A percentile compares a stretch with the other conserved stretches of the same genome.
Conservation (phyloP, 1,140 invertebrate species). For the Cryptotermes secundus region DNA sequence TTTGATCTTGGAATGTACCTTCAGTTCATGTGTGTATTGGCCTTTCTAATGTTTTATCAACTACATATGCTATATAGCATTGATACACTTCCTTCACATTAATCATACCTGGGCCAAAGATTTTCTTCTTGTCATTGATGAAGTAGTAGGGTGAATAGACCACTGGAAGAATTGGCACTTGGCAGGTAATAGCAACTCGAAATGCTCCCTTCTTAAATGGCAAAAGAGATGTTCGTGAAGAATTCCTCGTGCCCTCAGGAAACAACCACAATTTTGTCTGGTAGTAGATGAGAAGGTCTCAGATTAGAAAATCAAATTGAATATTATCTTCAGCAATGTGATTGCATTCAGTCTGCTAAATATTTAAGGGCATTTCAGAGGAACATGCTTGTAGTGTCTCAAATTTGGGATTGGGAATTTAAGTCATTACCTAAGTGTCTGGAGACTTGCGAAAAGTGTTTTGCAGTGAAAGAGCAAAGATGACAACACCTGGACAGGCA, state of each 20-base stretch:
- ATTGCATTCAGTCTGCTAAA: no score
- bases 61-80: no score
- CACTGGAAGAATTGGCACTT: constrained; percentile 70
- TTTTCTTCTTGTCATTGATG: constrained; percentile 54
- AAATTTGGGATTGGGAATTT: no score
- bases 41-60: not conserved
- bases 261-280: constrained; percentile 66
- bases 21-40: not conserved
- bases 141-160: constrained; percentile 70
- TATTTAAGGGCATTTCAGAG: no score
- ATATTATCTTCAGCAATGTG: no score
- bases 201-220: constrained; percentile 76
- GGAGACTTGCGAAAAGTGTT: no score
- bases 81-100: not conserved
- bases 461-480: no score
- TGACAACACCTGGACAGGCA: no score
- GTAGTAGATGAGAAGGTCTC: not conserved
- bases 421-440: no score
- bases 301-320: no score
- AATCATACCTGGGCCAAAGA: constrained; percentile 53
- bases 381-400: no score
- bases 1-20: no score
- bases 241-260: constrained; percentile 60
- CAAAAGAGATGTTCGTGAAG: constrained; percentile 47
- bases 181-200: constrained; percentile 67